These are phyloP conservation scores for Steinernema hermaphroditum DNA, from an alignment of 2,888 invertebrate genomes.

Conservation along the genomic window DNA sequence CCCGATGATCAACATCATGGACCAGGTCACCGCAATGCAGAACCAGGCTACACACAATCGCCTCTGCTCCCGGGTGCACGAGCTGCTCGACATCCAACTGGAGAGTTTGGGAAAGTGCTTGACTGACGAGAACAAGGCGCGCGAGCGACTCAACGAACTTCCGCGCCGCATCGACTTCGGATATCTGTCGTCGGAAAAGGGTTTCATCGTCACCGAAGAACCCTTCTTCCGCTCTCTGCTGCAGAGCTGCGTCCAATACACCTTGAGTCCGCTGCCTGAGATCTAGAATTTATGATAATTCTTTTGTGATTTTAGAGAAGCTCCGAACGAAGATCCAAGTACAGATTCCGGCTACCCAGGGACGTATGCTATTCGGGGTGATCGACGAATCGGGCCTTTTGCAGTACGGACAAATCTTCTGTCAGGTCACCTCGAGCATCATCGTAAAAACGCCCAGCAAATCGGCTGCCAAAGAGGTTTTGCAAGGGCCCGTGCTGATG, in stretches of 20 bases:
- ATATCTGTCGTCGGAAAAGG: constrained; percentile 25
- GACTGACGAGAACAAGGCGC: not conserved
- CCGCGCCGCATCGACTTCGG: constrained; percentile 46
- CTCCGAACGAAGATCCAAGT: constrained; percentile 48
- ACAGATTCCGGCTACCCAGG: constrained; percentile 42
- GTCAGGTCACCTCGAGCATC: constrained; percentile 53
- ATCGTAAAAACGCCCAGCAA: constrained; percentile 4
- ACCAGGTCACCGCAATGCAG: constrained; percentile 52
- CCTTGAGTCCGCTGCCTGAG: not conserved
- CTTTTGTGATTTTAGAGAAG: not conserved
- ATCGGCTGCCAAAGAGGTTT: not conserved
- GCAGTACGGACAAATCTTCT: constrained; percentile 60
- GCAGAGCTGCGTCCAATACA: constrained; percentile 31
- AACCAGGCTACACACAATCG: not conserved
- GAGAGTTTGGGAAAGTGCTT: constrained; percentile 17
- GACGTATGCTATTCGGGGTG: constrained; percentile 62
- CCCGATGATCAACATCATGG: constrained; percentile 67
- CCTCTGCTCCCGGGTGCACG: constrained; percentile 24
- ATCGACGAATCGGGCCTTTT: constrained; percentile 61
- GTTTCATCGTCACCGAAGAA: constrained; percentile 50
- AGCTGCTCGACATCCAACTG: constrained; percentile 59
- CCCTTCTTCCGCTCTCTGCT: constrained; percentile 62
- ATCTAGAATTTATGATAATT: too few species aligned
- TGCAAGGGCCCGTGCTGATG: constrained; percentile 65
- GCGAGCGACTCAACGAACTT: not conserved